Evolutionary conservation across 2,113 vertebrate genomes (phyloP), one percentile per base, ranked within the genome.

Genomic region (Paradoxurus hermaphroditus): DNA sequence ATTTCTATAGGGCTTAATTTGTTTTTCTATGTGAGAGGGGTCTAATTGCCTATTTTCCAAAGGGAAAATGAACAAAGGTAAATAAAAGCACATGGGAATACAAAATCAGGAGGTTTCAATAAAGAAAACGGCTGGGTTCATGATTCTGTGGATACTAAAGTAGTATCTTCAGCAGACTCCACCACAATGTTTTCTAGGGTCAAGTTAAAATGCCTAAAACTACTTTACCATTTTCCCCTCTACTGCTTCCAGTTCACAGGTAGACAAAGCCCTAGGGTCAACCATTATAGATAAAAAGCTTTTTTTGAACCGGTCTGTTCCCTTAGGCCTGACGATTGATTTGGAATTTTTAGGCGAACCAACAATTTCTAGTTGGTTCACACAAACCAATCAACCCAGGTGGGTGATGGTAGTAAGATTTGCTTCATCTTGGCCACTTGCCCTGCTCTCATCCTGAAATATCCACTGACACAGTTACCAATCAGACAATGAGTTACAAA

Each of bases 1-100:
- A 94, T 86, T 77, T 95, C 49, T 36, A 34, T 18, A 25, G 51
- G 56, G 21, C 13, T 97, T 95, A 84, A 49, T 90, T 63, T 86
- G 12, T 68, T 89, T 89, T 49, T 27, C 3, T 36, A 89, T 39
- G 31, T 68, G 21, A 96, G 81, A 78, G 12, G 44, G 27, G 2
- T 87, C 65, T 91, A 93, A 86, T 73, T 27, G 19, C 23, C 34
- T 89, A 39, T 84, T 91, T 94, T 97, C 34, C 46, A 68, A 92
- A 73, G n/a, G 68, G 31, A 84, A 94, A 95, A 65, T 49, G 19
- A 75, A 62, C 18, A 94, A 96, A 88, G 94, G 81, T 73, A 86
- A 89, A 84, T 51, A 90, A 78, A 93, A 95, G 72, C 68, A 23
- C 39, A 78, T 0, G 59, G 62, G 15, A 77, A 44, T 77, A 18